phyloP scores from a whole-genome alignment of 2,888 invertebrate species.

The Caenorhabditis zanzibari region DNA sequence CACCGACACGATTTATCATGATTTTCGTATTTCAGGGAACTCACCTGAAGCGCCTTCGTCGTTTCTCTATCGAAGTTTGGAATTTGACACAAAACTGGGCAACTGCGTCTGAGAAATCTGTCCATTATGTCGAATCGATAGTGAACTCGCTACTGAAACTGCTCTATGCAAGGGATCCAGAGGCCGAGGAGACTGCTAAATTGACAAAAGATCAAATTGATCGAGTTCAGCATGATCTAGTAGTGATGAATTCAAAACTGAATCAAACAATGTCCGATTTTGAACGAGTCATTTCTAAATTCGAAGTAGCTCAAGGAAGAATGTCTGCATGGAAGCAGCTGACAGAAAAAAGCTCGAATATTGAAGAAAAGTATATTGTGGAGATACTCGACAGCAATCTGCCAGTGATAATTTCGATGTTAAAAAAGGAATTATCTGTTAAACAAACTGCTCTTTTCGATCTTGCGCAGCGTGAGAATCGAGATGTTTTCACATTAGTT shows the following conservation, averaged over 20 bases:
- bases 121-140: slow-evolving; percentile 57
- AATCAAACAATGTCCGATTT: slow-evolving; percentile 63
- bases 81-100: slow-evolving; percentile 76
- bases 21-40: slow-evolving; percentile 64
- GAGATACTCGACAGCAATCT: slow-evolving; percentile 59
- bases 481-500: slow-evolving; percentile 66
- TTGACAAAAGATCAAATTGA: slow-evolving; percentile 46
- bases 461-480: slow-evolving; percentile 62
- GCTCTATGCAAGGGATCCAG: slow-evolving; percentile 55
- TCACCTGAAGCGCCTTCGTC: slow-evolving; percentile 67
- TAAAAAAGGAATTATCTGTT: slow-evolving; percentile 56
- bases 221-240: slow-evolving; percentile 50
- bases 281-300: slow-evolving; percentile 68
- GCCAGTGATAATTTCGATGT: slow-evolving; percentile 67
- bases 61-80: slow-evolving; percentile 76
- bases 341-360: slow-evolving; percentile 48
- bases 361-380: slow-evolving; percentile 59
- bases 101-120: slow-evolving; percentile 54
- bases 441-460: slow-evolving; percentile 64
- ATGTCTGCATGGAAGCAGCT: slow-evolving; percentile 68
- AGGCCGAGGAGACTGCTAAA: slow-evolving; percentile 21
- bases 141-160: slow-evolving; percentile 69
- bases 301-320: slow-evolving; percentile 64
- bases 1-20: too few species aligned
- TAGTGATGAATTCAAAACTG: slow-evolving; percentile 57